Evolutionary conservation across 2,113 vertebrate genomes (phyloP).

Genomic region (Agapornis roseicollis): DNA sequence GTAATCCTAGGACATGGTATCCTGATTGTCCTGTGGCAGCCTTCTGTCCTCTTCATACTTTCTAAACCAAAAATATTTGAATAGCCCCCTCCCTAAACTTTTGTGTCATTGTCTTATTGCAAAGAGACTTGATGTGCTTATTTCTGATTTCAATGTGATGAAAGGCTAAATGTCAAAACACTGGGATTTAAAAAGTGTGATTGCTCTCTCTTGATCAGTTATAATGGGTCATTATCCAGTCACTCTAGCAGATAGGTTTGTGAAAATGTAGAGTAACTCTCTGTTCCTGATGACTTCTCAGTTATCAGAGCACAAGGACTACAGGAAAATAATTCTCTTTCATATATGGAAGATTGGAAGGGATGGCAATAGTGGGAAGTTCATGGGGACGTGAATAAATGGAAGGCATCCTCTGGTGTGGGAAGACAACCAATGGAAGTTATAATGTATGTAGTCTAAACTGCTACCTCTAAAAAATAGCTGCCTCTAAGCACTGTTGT

Average conservation of each 20-base stretch:
- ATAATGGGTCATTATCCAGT: not conserved
- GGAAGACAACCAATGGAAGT: not conserved
- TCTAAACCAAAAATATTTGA: not conserved
- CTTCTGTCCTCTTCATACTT: not conserved
- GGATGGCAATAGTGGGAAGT: not conserved
- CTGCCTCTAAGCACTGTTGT: not conserved
- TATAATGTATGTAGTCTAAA: not conserved
- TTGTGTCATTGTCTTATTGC: not conserved
- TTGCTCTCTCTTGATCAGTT: not conserved
- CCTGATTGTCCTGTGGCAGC: not conserved
- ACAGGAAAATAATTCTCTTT: not conserved
- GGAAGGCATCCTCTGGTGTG: not conserved
- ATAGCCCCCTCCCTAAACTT: accelerated
- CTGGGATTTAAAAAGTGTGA: not conserved
- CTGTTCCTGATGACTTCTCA: not conserved
- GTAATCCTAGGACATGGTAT: not conserved
- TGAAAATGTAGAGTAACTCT: not conserved
- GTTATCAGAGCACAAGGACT: not conserved
- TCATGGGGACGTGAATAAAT: not conserved
- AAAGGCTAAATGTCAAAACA: not conserved
- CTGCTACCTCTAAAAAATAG: not conserved
- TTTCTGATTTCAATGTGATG: not conserved
- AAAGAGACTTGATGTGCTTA: not conserved
- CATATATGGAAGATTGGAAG: not conserved
- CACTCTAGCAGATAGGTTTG: not conserved